These are phyloP conservation scores for Nannospalax galili DNA, from an alignment of 2,113 vertebrate species.

Conservation along the genomic window DNA sequence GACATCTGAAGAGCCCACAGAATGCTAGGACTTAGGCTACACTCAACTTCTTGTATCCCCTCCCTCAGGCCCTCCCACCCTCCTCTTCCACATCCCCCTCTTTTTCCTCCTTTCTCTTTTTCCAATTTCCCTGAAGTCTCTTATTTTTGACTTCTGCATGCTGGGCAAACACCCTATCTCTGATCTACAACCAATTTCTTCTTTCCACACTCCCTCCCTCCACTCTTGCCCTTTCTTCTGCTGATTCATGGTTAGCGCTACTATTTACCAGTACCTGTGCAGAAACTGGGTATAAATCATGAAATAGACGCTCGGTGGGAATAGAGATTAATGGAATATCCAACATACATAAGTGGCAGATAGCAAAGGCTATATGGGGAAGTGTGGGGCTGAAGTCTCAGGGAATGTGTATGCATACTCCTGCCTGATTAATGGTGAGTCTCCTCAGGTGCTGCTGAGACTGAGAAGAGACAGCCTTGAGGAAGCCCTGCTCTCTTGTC, in stretches of 20 bases:
- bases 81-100: neutral
- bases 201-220: neutral
- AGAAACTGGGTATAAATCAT: neutral
- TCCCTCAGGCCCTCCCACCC: neutral
- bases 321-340: neutral
- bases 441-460: neutral
- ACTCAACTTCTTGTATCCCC: neutral
- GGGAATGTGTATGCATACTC: neutral
- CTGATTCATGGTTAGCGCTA: neutral
- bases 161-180: neutral
- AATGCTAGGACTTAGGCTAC: neutral
- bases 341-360: neutral
- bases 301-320: neutral
- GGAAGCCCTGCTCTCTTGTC: neutral
- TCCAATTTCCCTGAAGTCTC: neutral
- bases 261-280: neutral
- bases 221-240: neutral
- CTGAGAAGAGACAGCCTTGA: neutral
- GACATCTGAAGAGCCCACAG: neutral
- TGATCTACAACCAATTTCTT: neutral
- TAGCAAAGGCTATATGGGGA: neutral
- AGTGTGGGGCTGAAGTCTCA: neutral
- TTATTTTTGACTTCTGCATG: neutral
- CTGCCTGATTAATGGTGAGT: neutral
- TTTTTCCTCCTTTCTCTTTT: neutral